Percentiles rank a stretch among this genome's conserved stretches.
These are phyloP conservation scores for Papilio protenor DNA, from an alignment of 2,888 invertebrate species.

Conservation along the genomic window DNA sequence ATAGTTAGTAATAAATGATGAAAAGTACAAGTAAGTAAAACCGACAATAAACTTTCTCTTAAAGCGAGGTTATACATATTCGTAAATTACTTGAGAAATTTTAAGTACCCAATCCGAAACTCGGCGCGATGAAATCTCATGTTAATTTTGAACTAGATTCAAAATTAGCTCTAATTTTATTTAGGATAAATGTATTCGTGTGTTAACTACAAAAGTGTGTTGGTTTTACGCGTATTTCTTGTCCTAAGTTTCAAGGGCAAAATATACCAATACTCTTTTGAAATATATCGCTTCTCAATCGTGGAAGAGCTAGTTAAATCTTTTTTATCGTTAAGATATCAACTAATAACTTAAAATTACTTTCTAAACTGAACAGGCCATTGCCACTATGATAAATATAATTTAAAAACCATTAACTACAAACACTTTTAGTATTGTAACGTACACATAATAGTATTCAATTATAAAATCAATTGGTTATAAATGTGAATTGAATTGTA, in stretches of 20 bases:
- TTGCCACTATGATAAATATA: neutral
- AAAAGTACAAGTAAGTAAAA: neutral
- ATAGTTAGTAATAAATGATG: neutral
- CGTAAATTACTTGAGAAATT: slow-evolving; percentile 17
- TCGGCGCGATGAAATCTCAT: slow-evolving; percentile 14
- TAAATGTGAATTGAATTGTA: slow-evolving; percentile 25
- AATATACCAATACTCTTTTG: neutral
- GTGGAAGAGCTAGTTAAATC: neutral
- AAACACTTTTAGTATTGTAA: neutral
- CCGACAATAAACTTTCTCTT: slow-evolving; percentile 29
- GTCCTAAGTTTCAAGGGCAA: neutral
- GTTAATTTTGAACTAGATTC: slow-evolving; percentile 34
- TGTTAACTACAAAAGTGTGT: slow-evolving; percentile 7
- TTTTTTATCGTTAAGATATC: neutral
- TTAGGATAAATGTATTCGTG: neutral
- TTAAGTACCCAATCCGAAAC: slow-evolving; percentile 10
- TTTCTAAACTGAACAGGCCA: neutral
- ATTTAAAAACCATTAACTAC: neutral
- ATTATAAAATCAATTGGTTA: neutral
- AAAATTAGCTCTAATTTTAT: neutral
- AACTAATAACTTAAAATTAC: too few species aligned
- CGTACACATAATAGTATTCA: neutral
- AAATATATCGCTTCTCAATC: neutral
- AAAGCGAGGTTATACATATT: neutral
- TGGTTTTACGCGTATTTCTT: neutral